Percentiles rank a stretch among this genome's conserved stretches.
phyloP scores from a whole-genome alignment of 2,797 vertebrate species.

The Pterois miles region DNA sequence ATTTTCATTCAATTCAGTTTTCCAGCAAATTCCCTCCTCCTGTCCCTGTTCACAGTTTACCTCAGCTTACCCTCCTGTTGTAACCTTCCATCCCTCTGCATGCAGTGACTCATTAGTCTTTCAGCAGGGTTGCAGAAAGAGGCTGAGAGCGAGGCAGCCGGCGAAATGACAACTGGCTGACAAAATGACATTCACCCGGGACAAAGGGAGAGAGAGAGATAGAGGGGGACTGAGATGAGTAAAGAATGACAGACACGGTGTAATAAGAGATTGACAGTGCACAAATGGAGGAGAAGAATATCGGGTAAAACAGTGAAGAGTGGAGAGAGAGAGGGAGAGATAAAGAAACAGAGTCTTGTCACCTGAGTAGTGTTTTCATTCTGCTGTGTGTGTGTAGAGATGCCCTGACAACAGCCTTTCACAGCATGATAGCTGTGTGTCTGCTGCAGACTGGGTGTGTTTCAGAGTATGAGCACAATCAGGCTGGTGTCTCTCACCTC shows the following conservation, averaged over 20 bases:
- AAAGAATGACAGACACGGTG: slow-evolving; percentile 50
- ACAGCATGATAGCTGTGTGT: slow-evolving; percentile 46
- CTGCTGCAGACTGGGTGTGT: slow-evolving; percentile 7
- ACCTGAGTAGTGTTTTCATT: slow-evolving; percentile 60
- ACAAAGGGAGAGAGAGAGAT: slow-evolving; percentile 41
- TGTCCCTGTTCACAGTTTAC: background rate
- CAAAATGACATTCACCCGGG: slow-evolving; percentile 63
- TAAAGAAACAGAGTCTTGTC: slow-evolving; percentile 42
- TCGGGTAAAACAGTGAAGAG: slow-evolving; percentile 28
- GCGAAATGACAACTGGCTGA: slow-evolving; percentile 64
- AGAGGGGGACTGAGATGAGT: slow-evolving; percentile 35
- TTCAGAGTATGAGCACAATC: slow-evolving; percentile 6
- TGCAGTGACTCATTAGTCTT: slow-evolving; percentile 59
- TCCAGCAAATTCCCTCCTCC: background rate
- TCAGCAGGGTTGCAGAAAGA: slow-evolving; percentile 28
- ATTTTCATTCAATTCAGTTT: too few relatives aligned
- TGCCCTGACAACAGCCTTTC: slow-evolving; percentile 51
- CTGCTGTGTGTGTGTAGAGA: slow-evolving; percentile 44
- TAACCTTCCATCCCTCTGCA: slow-evolving; percentile 27
- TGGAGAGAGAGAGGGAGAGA: slow-evolving; percentile 9
- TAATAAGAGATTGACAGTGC: slow-evolving; percentile 58
- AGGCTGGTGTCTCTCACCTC: background rate
- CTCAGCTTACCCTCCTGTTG: background rate
- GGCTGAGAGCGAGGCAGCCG: slow-evolving; percentile 19
- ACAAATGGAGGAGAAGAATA: slow-evolving; percentile 32